Evolutionary conservation across 2,888 invertebrate genomes (phyloP), one percentile per base, ranked within the genome.

Genomic region (Volucella inanis): DNA sequence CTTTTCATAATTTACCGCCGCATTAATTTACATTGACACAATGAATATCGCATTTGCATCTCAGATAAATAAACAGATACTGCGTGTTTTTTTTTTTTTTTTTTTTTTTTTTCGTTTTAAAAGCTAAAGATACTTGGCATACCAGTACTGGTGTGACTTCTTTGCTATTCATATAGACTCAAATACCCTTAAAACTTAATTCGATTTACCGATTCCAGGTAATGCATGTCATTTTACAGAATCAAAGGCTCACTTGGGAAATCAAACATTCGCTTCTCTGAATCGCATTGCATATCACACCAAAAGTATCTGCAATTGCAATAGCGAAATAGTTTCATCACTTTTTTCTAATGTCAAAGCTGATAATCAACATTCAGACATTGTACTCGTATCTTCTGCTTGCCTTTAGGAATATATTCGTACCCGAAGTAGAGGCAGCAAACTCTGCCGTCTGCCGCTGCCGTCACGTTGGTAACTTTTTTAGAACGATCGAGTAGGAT

Each of bases 281-380:
- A 31, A 31, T 31, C 31, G 4, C 31, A 31, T 45, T 8, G 49
- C 50, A 54, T 62, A 72, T 72, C 62, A 39, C 45, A 61, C 14
- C 12, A 6, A 12, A 54, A n/a, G 47, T 39, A 45, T 55, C 59
- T 67, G 9, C 62, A 22, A 22, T 61, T 68, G 39, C 38, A 38
- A 22, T 68, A 41, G 12, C 52, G 31, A 78, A 64, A 65, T 41
- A 65, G 61, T 79, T 79, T 79, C 79, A 47, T 72, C 71, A 79
- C 79, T 79, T 45, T 57, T 67, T 71, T 39, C 57, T 72, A 79
- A 79, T 79, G 79, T 79, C 79, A 79, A 72, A 59, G 57, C 72
- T 39, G 59, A 72, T 59, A 72, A 70, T 45, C 31, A 64, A 62
- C 45, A 62, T 62, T 45, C 45, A 15, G 50, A 41, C 50, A 59